Conservation (phyloP, 2,888 invertebrate genomes). For the Noctuana brunneofusca region DNA sequence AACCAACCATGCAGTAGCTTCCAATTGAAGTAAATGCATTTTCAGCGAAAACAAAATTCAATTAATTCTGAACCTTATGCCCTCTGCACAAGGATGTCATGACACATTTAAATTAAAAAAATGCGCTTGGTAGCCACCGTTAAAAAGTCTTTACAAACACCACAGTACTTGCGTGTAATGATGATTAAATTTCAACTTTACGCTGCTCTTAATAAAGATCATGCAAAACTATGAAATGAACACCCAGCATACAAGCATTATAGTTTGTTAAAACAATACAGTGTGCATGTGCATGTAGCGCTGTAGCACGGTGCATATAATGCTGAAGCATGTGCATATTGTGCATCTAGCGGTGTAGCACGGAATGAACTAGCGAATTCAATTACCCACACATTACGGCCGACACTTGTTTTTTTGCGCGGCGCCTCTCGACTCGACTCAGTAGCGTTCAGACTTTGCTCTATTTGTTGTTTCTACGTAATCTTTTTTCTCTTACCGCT, state of each 20-base stretch:
- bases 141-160: background rate
- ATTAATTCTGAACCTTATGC: background rate
- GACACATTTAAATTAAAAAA: background rate
- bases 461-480: background rate
- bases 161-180: background rate
- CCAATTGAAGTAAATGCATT: constrained; percentile 3
- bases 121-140: background rate
- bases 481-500: background rate
- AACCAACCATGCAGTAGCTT: background rate
- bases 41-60: background rate
- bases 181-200: constrained; percentile 6
- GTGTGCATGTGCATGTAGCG: constrained; percentile 1
- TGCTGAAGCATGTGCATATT: background rate
- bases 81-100: background rate
- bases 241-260: background rate
- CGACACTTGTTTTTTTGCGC: constrained; percentile 18
- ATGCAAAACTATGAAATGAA: background rate
- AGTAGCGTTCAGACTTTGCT: background rate
- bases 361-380: constrained; percentile 35
- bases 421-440: constrained; percentile 11
- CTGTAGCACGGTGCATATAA: background rate
- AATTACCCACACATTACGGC: constrained; percentile 36
- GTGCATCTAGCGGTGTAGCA: constrained; percentile 2
- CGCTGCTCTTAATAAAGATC: background rate
- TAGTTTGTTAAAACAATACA: background rate